These are phyloP conservation scores for Mycalesis mineus DNA, from an alignment of 2,888 invertebrate genomes.

Conservation along the genomic window DNA sequence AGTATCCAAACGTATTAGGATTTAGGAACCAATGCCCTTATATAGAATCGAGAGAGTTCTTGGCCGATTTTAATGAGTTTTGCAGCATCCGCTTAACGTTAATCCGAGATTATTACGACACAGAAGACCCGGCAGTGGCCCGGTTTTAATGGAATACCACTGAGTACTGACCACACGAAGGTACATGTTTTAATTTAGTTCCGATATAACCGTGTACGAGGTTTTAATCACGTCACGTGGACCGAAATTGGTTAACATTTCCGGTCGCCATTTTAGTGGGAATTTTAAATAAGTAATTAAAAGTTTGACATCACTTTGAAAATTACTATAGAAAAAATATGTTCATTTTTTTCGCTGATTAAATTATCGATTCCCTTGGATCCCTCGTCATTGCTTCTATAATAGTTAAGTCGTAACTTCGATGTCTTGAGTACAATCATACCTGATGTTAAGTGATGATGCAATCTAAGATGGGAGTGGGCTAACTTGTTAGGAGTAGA, in stretches of 20 bases:
- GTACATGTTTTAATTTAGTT: slow-evolving; percentile 35
- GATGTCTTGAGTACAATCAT: no score
- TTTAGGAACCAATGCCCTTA: slow-evolving; percentile 20
- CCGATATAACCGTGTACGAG: slow-evolving; percentile 21
- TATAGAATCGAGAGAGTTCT: slow-evolving; percentile 24
- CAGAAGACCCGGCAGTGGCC: slow-evolving; percentile 35
- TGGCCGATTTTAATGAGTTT: slow-evolving; percentile 50
- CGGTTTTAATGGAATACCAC: slow-evolving; percentile 39
- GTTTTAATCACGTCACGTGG: slow-evolving; percentile 12
- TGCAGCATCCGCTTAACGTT: slow-evolving; percentile 43
- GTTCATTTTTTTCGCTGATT: no score
- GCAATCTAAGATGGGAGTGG: no score
- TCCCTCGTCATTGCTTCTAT: no score
- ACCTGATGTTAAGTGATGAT: no score
- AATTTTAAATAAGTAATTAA: background rate
- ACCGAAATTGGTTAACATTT: background rate
- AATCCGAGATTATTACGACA: slow-evolving; percentile 45
- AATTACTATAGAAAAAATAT: no score
- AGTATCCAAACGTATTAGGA: slow-evolving; percentile 25
- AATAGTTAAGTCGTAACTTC: no score
- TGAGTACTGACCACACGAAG: slow-evolving; percentile 28
- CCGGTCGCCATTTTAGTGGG: background rate
- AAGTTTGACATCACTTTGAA: background rate
- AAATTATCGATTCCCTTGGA: no score
- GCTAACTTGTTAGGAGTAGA: no score